These are phyloP conservation scores for Notodonta ziczac DNA, from an alignment of 2,888 invertebrate genomes.

Conservation along the genomic window DNA sequence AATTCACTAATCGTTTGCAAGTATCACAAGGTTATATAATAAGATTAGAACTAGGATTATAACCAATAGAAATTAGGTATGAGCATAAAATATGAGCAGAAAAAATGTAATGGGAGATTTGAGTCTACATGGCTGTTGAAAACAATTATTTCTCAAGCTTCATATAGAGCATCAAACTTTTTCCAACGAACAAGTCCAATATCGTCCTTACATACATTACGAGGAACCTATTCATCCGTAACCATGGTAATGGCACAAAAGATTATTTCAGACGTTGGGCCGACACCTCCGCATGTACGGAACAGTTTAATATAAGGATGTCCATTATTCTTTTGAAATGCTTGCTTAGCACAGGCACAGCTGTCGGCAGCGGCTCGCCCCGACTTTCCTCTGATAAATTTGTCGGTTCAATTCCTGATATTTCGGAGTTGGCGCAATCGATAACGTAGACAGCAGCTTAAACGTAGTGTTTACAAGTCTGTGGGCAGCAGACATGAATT, in stretches of 20 bases:
- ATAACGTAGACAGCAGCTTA: too few relatives aligned
- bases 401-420: conserved; percentile 13
- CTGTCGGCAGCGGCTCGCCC: conserved; percentile 20
- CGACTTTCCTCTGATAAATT: conserved; percentile 18
- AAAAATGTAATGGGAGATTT: too few relatives aligned
- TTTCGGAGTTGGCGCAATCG: conserved; percentile 11
- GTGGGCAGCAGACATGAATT: not conserved
- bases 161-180: not conserved
- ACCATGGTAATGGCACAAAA: conserved; percentile 23
- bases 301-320: conserved; percentile 31
- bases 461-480: too few relatives aligned
- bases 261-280: conserved; percentile 20
- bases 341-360: conserved; percentile 25
- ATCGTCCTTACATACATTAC: not conserved
- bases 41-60: not conserved
- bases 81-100: not conserved
- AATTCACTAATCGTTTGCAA: not conserved
- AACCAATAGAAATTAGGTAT: not conserved
- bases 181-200: not conserved
- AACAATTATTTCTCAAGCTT: not conserved
- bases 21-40: not conserved
- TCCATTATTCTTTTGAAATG: conserved; percentile 25
- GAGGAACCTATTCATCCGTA: conserved; percentile 11
- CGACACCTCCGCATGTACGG: conserved; percentile 27
- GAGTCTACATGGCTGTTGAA: conserved; percentile 9